These are phyloP conservation scores for Polypterus bichir DNA, from an alignment of 2,113 vertebrate genomes.

Conservation along the genomic window DNA sequence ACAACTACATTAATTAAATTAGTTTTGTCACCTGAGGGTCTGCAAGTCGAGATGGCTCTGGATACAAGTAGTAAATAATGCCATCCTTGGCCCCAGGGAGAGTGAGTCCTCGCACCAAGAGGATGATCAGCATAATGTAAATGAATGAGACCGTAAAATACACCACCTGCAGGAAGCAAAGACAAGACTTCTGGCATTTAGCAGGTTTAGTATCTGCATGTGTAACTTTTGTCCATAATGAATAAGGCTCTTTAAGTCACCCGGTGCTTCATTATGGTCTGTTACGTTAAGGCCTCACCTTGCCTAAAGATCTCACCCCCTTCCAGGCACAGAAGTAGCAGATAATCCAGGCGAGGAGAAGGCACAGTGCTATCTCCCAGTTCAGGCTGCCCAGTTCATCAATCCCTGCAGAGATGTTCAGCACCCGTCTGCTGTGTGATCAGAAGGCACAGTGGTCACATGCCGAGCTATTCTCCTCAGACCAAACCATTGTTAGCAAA, in stretches of 20 bases:
- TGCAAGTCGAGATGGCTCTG: conserved; percentile 67
- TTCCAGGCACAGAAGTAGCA: conserved; percentile 78
- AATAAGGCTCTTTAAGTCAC: no score
- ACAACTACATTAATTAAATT: no score
- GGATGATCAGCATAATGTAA: conserved; percentile 72
- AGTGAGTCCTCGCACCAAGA: conserved; percentile 76
- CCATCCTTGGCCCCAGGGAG: conserved; percentile 75
- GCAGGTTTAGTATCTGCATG: no score
- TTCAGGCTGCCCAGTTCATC: conserved; percentile 57
- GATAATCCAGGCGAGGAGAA: conserved; percentile 60
- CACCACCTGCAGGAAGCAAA: conserved; percentile 60
- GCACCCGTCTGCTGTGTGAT: conserved; percentile 62
- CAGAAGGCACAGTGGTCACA: conserved; percentile 4
- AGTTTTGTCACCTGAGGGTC: conserved; percentile 73
- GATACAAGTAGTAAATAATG: conserved; percentile 84
- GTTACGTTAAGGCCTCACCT: conserved; percentile 35
- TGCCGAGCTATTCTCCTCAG: no score
- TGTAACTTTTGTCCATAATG: no score
- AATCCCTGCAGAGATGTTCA: conserved; percentile 63
- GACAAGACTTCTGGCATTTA: background rate
- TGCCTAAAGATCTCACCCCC: conserved; percentile 67
- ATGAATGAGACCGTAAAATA: conserved; percentile 93
- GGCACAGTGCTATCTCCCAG: conserved; percentile 64
- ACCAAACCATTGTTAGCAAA: no score
- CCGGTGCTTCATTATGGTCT: background rate